A percentile compares a stretch with the other conserved stretches of the same genome.
phyloP scores from a whole-genome alignment of 2,888 invertebrate genomes.

The Scaptomyza parva region DNA sequence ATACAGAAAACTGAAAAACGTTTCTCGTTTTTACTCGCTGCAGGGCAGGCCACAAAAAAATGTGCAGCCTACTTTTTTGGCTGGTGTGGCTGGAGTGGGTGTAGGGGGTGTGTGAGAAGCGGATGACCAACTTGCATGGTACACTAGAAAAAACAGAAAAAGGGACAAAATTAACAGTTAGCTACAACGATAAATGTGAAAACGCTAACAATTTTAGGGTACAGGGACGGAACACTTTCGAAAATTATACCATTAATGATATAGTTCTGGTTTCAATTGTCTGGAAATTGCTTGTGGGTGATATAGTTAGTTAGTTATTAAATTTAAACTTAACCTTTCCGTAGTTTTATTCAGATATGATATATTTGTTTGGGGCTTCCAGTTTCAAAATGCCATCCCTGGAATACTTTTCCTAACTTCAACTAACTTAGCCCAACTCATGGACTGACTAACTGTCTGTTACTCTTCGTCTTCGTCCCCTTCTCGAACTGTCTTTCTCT shows the following conservation, averaged over 20 bases:
- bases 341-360: too few species aligned
- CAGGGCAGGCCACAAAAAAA: conserved; percentile 55
- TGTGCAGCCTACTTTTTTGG: conserved; percentile 59
- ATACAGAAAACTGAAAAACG: conserved; percentile 42
- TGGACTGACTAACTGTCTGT: conserved; percentile 56
- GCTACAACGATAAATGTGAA: conserved; percentile 60
- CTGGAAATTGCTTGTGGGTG: too few species aligned
- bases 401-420: conserved; percentile 37
- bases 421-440: conserved; percentile 56
- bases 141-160: conserved; percentile 25
- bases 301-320: too few species aligned
- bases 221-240: conserved; percentile 28
- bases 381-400: conserved; percentile 36
- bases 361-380: too few species aligned
- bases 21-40: conserved; percentile 38
- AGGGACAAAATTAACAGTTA: conserved; percentile 61
- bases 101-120: background rate
- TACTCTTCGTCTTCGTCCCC: conserved; percentile 27
- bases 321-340: too few species aligned
- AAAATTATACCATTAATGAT: conserved; percentile 14
- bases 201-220: conserved; percentile 36
- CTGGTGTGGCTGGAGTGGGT: background rate
- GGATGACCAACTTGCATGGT: conserved; percentile 41
- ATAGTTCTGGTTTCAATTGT: background rate
- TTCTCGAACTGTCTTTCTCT: conserved; percentile 41